A percentile compares a stretch with the other conserved stretches of the same genome.
phyloP scores from a whole-genome alignment of 1,140 invertebrate species.

The Antheraea mylitta region DNA sequence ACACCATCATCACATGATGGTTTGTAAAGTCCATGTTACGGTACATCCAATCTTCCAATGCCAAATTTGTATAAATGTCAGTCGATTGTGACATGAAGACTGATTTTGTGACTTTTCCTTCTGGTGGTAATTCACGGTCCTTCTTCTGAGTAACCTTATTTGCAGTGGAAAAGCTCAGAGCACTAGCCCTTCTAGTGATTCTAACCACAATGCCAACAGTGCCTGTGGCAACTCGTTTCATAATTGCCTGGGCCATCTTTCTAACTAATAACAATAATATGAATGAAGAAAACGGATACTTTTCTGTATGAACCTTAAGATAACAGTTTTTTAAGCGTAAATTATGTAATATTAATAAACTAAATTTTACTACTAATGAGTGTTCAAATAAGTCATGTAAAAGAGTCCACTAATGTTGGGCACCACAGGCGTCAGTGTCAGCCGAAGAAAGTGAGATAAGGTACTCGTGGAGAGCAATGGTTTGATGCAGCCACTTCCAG shows the following conservation, averaged over 20 bases:
- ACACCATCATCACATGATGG: conserved; percentile 92
- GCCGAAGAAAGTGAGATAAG: conserved; percentile 88
- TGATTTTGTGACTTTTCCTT: conserved; percentile 84
- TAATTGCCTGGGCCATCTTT: conserved; percentile 70
- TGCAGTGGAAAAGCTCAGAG: conserved; percentile 40
- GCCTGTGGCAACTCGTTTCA: conserved; percentile 59
- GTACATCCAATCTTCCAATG: conserved; percentile 97
- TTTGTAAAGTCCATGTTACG: conserved; percentile 89
- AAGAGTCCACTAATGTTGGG: conserved; percentile 52
- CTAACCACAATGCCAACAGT: conserved; percentile 59
- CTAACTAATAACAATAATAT: conserved; percentile 27
- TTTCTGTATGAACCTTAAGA: conserved; percentile 70
- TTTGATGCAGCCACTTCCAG: conserved; percentile 95
- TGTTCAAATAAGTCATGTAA: conserved; percentile 37
- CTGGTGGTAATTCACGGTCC: conserved; percentile 52
- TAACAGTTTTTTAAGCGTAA: conserved; percentile 52
- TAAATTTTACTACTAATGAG: conserved; percentile 27
- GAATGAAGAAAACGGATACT: conserved; percentile 52
- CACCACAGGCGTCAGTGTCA: conserved; percentile 80
- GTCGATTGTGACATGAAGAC: conserved; percentile 95
- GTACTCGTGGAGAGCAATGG: conserved; percentile 91
- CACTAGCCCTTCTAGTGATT: conserved; percentile 55
- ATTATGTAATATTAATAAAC: conserved; percentile 42
- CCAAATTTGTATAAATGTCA: conserved; percentile 94
- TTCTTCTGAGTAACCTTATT: conserved; percentile 42